phyloP scores from a whole-genome alignment of 2,797 vertebrate species.

The Oceanodroma leucorhoa region DNA sequence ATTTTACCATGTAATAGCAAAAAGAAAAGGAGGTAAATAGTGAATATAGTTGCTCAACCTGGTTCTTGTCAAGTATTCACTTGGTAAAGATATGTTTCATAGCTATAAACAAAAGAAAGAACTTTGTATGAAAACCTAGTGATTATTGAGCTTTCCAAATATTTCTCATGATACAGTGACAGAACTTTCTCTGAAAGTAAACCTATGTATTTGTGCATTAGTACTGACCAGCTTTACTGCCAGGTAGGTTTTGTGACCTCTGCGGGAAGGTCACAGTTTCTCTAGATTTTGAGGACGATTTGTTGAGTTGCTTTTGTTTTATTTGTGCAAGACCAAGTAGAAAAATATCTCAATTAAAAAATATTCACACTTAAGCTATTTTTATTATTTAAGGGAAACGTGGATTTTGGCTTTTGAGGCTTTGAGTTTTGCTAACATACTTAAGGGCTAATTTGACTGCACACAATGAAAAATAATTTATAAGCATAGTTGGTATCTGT shows the following conservation, averaged over 20 bases:
- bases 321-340: neutral
- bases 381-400: neutral
- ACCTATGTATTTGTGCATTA: neutral
- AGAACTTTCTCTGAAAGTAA: neutral
- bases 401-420: neutral
- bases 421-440: neutral
- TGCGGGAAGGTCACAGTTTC: neutral
- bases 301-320: neutral
- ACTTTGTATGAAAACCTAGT: neutral
- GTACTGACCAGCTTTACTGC: neutral
- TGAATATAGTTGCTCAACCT: neutral
- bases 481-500: fast-evolving
- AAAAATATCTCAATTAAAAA: neutral
- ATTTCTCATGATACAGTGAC: neutral
- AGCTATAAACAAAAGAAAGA: neutral
- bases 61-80: neutral
- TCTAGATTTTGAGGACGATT: neutral
- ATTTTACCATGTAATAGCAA: neutral
- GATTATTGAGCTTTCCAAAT: neutral
- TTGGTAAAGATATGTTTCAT: neutral
- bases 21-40: neutral
- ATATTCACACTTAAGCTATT: neutral
- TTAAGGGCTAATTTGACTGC: neutral
- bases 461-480: neutral
- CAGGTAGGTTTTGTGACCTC: neutral